Base-by-base conservation (phyloP, 2,113 vertebrate genomes). In the Crotalus viridis region DNA sequence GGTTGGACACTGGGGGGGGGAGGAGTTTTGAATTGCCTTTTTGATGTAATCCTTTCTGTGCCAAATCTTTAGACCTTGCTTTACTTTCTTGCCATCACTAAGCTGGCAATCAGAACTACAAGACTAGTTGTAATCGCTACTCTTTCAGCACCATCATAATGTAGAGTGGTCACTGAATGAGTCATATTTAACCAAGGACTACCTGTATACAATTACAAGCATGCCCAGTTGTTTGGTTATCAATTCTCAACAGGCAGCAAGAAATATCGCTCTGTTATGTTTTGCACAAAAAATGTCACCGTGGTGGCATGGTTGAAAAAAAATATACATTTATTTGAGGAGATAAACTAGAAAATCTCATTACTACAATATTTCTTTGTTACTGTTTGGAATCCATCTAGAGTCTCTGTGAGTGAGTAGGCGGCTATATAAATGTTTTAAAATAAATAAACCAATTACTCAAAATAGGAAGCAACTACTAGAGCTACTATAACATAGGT, bases 391-490 rank as follows among this genome's bases (percentile, higher is more conserved):
- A 69, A 69, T 28, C 64, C 64, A 69, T 17, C 64, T 33, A 69
- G 28, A 69, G 64, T 33, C 2, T 69, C 2, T 69, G 13, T 64
- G 61, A 64, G 28, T 69, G 64, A 69, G 28, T n/a, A n/a, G 12
- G 28, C 5, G 0, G 12, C 64, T 69, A 33, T n/a, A 69, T 69
- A 69, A 69, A 69, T 69, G 28, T 17, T n/a, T 13, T 15, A 33
- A 69, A 33, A 33, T 6, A 64, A 64, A 24, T 22, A 61, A 28
- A 4, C 56, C 2, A 28, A 51, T 93, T 95, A 98, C 10, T 98
- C 97, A 0, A 94, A 97, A 7, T 98, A 98, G 69, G 97, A 96
- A 92, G 97, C 98, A 92, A 96, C 96, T 10, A 98, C 94, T 94
- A 98, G 94, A 93, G 93, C 97, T 94, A 98, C 8, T 0, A 95